These are phyloP conservation scores for Drosophila kohkoa DNA, from an alignment of 1,140 invertebrate species.

Conservation along the genomic window DNA sequence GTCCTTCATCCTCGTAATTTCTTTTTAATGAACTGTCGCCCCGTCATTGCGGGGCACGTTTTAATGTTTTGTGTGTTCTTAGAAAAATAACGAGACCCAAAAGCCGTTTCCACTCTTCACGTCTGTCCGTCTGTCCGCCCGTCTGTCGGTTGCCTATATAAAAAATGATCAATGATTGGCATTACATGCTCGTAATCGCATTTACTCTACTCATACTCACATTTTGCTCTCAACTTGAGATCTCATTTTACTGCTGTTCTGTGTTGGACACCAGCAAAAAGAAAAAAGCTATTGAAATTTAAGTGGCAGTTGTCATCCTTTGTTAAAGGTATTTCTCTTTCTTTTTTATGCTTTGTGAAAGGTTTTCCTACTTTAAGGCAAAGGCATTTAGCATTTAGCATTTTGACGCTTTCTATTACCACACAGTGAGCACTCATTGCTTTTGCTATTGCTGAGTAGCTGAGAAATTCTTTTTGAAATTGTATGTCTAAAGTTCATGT, in stretches of 20 bases:
- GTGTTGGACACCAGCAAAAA: constrained; percentile 4
- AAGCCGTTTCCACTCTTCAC: constrained; percentile 6
- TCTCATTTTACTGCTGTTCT: constrained; percentile 30
- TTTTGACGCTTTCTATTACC: constrained; percentile 58
- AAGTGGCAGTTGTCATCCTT: constrained; percentile 71
- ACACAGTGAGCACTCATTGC: constrained; percentile 37
- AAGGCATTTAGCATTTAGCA: constrained; percentile 46
- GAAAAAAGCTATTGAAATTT: constrained; percentile 53
- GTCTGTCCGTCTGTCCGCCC: not conserved
- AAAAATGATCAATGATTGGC: constrained; percentile 58
- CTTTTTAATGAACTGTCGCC: constrained; percentile 71
- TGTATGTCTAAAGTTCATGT: no score
- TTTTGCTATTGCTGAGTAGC: no score
- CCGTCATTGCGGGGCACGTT: constrained; percentile 31
- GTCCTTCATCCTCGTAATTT: constrained; percentile 58
- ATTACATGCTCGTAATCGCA: constrained; percentile 50
- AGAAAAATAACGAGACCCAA: constrained; percentile 40
- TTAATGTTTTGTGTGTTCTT: constrained; percentile 44
- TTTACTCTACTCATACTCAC: constrained; percentile 3
- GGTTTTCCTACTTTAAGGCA: constrained; percentile 16
- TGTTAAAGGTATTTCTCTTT: constrained; percentile 24
- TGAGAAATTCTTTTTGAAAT: no score
- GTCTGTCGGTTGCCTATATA: not conserved
- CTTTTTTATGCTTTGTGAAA: constrained; percentile 5
- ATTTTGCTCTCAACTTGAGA: constrained; percentile 13